A percentile compares a stretch with the other conserved stretches of the same genome.
Evolutionary conservation across 2,113 vertebrate genomes (phyloP).

Genomic region (Kryptolebias marmoratus): DNA sequence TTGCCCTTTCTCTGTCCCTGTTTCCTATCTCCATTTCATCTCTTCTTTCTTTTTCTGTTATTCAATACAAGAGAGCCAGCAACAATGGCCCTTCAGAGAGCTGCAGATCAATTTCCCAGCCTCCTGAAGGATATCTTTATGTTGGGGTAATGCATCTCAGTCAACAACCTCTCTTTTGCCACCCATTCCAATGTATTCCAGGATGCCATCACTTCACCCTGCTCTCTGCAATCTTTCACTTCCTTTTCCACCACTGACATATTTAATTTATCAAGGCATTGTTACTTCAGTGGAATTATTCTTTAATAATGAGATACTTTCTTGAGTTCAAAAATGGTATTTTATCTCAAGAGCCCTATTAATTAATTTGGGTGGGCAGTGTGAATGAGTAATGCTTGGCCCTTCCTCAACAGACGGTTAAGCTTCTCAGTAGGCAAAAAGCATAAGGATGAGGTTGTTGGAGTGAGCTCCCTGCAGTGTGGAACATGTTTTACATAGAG

Average conservation of each 20-base stretch:
- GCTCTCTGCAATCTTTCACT: constrained; percentile 14
- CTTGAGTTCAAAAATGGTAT: constrained; percentile 22
- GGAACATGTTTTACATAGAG: too few species aligned
- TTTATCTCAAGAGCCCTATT: constrained; percentile 38
- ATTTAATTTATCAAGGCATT: constrained; percentile 37
- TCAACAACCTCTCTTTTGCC: constrained; percentile 8
- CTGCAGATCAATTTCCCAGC: constrained; percentile 56
- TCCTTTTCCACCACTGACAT: background rate
- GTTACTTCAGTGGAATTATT: constrained; percentile 42
- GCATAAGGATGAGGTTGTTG: too few species aligned
- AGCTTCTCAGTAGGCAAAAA: constrained; percentile 14
- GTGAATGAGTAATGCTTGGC: constrained; percentile 23
- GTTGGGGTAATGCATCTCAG: constrained; percentile 45
- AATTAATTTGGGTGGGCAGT: constrained; percentile 22
- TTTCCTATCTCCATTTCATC: constrained; percentile 12
- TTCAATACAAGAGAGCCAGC: constrained; percentile 38
- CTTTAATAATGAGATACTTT: constrained; percentile 43
- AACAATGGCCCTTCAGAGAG: constrained; percentile 46
- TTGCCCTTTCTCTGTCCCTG: background rate
- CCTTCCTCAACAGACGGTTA: constrained; percentile 15
- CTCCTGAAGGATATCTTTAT: constrained; percentile 43
- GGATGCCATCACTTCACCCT: background rate
- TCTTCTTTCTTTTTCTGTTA: constrained; percentile 30
- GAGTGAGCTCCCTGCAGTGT: too few species aligned
- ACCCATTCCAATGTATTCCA: constrained; percentile 1